A percentile compares a stretch with the other conserved stretches of the same genome.
These are phyloP conservation scores for Sphaeramia orbicularis DNA, from an alignment of 2,797 vertebrate genomes.

Conservation along the genomic window DNA sequence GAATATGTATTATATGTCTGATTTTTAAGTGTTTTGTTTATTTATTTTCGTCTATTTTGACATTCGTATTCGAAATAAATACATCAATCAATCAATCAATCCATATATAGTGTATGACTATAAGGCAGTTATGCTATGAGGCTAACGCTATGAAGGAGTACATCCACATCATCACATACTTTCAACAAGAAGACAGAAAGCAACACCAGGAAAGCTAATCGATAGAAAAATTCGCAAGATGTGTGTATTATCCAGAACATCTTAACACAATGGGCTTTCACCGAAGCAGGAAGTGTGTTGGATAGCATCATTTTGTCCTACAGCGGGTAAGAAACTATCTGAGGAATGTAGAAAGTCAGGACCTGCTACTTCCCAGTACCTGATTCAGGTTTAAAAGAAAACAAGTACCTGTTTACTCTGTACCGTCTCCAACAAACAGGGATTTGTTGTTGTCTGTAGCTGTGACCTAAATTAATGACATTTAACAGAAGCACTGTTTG, in stretches of 20 bases:
- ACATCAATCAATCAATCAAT: too few species aligned
- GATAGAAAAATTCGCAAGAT: too few species aligned
- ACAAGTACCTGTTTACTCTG: neutral
- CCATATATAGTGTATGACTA: too few species aligned
- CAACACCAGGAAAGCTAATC: too few species aligned
- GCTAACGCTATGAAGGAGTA: too few species aligned
- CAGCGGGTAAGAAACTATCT: constrained; percentile 23
- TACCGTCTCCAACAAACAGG: neutral
- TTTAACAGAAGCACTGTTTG: neutral
- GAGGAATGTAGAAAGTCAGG: constrained; percentile 76
- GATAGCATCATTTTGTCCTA: neutral
- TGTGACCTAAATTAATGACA: neutral
- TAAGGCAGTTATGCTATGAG: too few species aligned
- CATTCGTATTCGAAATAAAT: too few species aligned
- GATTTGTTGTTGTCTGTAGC: neutral
- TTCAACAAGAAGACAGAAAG: too few species aligned
- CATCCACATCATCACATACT: too few species aligned
- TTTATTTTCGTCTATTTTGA: too few species aligned
- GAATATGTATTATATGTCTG: too few species aligned
- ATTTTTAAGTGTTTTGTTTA: too few species aligned
- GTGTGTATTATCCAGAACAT: neutral
- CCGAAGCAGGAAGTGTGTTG: constrained; percentile 1
- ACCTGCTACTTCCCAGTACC: constrained; percentile 12
- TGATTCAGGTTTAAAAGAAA: constrained; percentile 31
- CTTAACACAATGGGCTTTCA: neutral